Base-by-base conservation (phyloP, 2,888 invertebrate species). In the Drosophila birchii region DNA sequence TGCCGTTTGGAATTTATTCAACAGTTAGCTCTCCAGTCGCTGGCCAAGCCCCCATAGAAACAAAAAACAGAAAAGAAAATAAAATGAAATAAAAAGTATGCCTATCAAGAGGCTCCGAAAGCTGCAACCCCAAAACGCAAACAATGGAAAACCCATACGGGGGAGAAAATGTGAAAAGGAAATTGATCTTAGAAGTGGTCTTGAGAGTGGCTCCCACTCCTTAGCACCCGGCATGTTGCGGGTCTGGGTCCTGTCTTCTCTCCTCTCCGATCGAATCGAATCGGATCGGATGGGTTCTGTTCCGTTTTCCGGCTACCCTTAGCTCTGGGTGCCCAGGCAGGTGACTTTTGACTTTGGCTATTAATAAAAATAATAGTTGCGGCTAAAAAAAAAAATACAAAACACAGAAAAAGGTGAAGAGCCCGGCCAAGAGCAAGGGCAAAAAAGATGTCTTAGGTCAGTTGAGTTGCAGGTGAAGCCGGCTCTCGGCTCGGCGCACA, bases 391-490 rank as follows among this genome's bases (percentile, higher is more conserved):
- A 41, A 20, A 23, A 41, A 16, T 26, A 39, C 32, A 39, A 59
- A 53, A 18, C 26, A 68, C 14, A 56, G 68, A 66, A 64, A 70
- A 73, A 74, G 78, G 74, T 77, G 66, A 75, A 75, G 73, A 63
- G 68, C 59, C 51, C 59, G 68, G 63, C 73, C 71, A 76, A 80
- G 74, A 75, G 78, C 80, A 78, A 87, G 85, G 79, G 80, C 78
- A 89, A 91, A 90, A 91, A 90, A 82, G 83, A 90, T 90, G 90
- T 91, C 90, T 91, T 90, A 90, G 90, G 90, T 90, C 90, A 90
- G 90, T 83, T 86, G 85, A 71, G 68, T 56, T 72, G 85, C 88
- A 88, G 88, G 86, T 88, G 86, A 86, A 79, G 71, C 63, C 55
- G 44, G 54, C 61, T 61, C 51, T 38, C 55, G 53, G 58, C 66